Evolutionary conservation across 2,888 invertebrate genomes (phyloP), one percentile per base, ranked within the genome.

Genomic region (Cabera pusaria): DNA sequence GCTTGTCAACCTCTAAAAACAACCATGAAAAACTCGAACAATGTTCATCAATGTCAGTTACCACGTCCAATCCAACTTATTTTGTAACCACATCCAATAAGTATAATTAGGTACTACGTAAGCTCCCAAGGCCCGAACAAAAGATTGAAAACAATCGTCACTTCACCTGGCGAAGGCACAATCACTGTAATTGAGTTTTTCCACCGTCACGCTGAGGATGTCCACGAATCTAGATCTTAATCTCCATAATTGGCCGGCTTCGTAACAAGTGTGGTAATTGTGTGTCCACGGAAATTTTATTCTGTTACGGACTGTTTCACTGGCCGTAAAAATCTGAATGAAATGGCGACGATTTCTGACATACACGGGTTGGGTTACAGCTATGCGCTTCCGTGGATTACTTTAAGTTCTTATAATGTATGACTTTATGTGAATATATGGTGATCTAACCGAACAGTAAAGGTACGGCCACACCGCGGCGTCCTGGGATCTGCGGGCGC

Each of bases 161-260:
- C 59, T 65, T 54, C 72, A 74, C 70, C 72, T 72, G 75, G 9
- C 21, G 17, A 29, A 40, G 29, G 27, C 17, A 22, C 31, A 36
- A 34, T 42, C 19, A 42, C 50, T 47, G 56, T 74, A 76, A 76
- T 72, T 72, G 62, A 64, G 64, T 68, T 73, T 75, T 66, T 62
- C 54, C 44, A 20, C 57, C 49, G 68, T 68, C 67, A 66, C 64
- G 68, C 62, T 59, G 58, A 53, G 63, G 70, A 66, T 62, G 67
- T 62, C 68, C 57, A 61, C 50, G 43, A 45, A 45, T 49, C 33
- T 25, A 59, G 74, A 75, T 75, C 56, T 49, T 56, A 65, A 77
- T 76, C 74, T 68, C 46, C 50, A 41, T 74, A 74, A 76, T 73
- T 73, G 60, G 57, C 44, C 39, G 56, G 56, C 54, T 68, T 65